Evolutionary conservation across 1,140 invertebrate species (phyloP).

Genomic region (Brachionus plicatilis): DNA sequence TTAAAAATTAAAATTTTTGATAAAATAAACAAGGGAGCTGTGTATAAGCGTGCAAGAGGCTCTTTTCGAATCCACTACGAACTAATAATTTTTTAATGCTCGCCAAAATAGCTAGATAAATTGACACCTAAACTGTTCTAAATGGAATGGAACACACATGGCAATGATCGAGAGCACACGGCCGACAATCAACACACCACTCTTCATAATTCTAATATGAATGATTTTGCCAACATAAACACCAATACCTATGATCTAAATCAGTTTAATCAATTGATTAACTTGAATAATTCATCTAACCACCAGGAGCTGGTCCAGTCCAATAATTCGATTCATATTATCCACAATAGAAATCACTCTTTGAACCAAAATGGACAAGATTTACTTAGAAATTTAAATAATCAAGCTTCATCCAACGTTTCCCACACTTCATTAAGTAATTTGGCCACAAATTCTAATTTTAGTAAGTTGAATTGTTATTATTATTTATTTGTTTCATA

Average conservation of each 20-base stretch:
- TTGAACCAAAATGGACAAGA: not conserved
- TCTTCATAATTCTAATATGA: not conserved
- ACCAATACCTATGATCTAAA: conserved; percentile 9
- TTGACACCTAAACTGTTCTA: not conserved
- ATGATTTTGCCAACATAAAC: conserved; percentile 22
- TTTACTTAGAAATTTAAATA: not conserved
- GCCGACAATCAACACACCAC: not conserved
- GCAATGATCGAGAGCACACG: not conserved
- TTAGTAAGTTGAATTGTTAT: not conserved
- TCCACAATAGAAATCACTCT: not conserved
- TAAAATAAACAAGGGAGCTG: not conserved
- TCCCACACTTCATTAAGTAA: not conserved
- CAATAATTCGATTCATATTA: not conserved
- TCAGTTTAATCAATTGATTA: conserved; percentile 16
- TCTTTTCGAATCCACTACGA: not conserved
- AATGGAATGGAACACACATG: conserved; percentile 23
- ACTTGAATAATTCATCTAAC: not conserved
- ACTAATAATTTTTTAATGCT: not conserved
- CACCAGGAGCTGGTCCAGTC: not conserved
- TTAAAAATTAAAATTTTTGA: not conserved
- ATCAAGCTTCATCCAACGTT: not conserved
- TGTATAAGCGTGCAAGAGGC: not conserved
- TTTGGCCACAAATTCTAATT: not conserved
- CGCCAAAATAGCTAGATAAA: conserved; percentile 3
- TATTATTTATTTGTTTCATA: too few relatives aligned